Conservation (phyloP, 1,140 invertebrate genomes). For the Bombus affinis region DNA sequence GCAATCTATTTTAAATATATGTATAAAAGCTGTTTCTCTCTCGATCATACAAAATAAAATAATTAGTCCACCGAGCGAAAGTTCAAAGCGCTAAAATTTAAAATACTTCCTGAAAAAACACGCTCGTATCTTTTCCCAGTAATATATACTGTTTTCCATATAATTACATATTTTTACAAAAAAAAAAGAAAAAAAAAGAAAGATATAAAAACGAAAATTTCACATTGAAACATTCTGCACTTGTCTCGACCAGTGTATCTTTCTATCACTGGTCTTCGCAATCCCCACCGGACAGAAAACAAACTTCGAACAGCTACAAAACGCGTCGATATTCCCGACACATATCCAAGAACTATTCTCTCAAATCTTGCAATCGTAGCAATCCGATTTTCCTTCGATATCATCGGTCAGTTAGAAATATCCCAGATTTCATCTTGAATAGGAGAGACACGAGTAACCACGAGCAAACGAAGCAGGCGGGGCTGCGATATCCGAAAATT, state of each 20-base stretch:
- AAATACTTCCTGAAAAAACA: too few relatives aligned
- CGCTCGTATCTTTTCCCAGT: too few relatives aligned
- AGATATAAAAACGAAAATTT: too few relatives aligned
- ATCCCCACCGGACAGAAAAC: neutral
- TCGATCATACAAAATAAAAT: neutral
- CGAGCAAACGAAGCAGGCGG: neutral
- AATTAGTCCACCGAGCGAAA: neutral
- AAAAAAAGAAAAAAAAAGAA: too few relatives aligned
- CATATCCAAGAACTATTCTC: neutral
- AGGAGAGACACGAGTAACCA: neutral
- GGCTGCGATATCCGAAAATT: conserved; percentile 11
- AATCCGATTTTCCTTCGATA: neutral
- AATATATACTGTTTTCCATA: too few relatives aligned
- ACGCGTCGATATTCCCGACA: neutral
- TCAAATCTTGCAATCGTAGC: neutral
- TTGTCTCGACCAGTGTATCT: neutral
- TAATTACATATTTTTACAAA: too few relatives aligned
- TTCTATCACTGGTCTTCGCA: neutral
- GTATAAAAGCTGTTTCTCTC: too few relatives aligned
- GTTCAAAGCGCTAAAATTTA: too few relatives aligned
- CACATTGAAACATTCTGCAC: neutral
- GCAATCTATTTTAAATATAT: neutral
- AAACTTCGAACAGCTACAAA: neutral
- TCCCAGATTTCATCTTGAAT: neutral
- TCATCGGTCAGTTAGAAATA: neutral